These are phyloP conservation scores for Astur gentilis DNA, from an alignment of 2,113 vertebrate species.

Conservation along the genomic window DNA sequence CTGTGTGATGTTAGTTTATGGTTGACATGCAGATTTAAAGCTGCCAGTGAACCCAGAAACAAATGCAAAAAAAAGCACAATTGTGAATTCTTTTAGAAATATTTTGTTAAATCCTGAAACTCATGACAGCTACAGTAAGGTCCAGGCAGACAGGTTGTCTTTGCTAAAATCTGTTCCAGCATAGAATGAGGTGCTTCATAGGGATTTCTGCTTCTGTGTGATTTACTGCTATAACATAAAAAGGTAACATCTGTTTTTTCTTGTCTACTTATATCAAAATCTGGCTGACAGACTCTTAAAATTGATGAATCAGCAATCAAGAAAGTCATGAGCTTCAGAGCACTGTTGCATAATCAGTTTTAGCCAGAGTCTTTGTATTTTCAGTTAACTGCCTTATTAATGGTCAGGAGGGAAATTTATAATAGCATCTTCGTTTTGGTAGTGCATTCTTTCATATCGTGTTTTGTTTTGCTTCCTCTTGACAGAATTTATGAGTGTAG, in stretches of 20 bases:
- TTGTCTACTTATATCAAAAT: background rate
- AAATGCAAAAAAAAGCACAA: background rate
- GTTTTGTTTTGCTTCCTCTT: constrained; percentile 34
- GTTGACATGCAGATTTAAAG: background rate
- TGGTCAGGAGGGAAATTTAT: background rate
- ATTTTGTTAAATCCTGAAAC: background rate
- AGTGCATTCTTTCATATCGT: background rate
- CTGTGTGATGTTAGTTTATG: background rate
- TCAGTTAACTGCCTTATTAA: background rate
- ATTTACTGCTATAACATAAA: background rate
- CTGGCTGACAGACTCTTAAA: background rate
- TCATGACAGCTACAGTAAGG: background rate
- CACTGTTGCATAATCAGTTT: background rate
- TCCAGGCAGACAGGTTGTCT: background rate
- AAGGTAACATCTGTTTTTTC: background rate
- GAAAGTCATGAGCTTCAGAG: background rate
- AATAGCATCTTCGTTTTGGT: background rate
- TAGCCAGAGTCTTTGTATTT: background rate
- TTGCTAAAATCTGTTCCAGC: background rate
- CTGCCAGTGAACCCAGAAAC: background rate
- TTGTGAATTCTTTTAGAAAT: background rate
- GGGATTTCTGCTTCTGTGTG: background rate
- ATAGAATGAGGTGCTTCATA: background rate
- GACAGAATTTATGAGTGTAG: constrained; percentile 90
- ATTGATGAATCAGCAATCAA: background rate